These are phyloP conservation scores for Pachydiplax longipennis DNA, from an alignment of 2,888 invertebrate genomes.

Conservation along the genomic window DNA sequence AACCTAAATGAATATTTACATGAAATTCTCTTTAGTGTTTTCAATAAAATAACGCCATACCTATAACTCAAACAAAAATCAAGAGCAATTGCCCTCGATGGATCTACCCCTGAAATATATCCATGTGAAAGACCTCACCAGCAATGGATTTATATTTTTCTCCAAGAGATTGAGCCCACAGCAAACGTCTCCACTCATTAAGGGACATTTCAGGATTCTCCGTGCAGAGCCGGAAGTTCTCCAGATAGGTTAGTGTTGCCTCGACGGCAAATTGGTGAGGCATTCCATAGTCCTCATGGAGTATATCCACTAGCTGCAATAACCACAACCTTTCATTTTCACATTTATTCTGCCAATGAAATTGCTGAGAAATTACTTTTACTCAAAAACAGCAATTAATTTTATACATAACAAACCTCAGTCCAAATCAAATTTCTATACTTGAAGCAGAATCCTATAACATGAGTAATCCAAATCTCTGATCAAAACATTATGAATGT, in stretches of 20 bases:
- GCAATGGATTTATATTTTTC: conserved; percentile 75
- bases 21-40: no score
- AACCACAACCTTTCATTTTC: conserved; percentile 51
- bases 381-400: not conserved
- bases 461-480: no score
- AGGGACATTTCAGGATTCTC: conserved; percentile 76
- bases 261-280: conserved; percentile 69
- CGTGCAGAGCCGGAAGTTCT: conserved; percentile 80
- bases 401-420: not conserved
- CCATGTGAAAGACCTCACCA: conserved; percentile 58
- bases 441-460: no score
- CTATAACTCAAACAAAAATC: no score
- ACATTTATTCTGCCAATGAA: not conserved
- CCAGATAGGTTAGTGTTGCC: conserved; percentile 74
- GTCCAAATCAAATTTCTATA: not conserved
- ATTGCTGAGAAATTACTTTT: not conserved
- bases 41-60: no score
- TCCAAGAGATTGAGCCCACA: conserved; percentile 82
- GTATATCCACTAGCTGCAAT: conserved; percentile 63
- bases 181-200: conserved; percentile 77
- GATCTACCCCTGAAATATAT: no score
- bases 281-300: conserved; percentile 71
- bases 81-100: no score
- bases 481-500: no score
- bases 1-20: no score